These are phyloP conservation scores for Papilio helenus DNA, from an alignment of 1,140 invertebrate species.

Conservation along the genomic window DNA sequence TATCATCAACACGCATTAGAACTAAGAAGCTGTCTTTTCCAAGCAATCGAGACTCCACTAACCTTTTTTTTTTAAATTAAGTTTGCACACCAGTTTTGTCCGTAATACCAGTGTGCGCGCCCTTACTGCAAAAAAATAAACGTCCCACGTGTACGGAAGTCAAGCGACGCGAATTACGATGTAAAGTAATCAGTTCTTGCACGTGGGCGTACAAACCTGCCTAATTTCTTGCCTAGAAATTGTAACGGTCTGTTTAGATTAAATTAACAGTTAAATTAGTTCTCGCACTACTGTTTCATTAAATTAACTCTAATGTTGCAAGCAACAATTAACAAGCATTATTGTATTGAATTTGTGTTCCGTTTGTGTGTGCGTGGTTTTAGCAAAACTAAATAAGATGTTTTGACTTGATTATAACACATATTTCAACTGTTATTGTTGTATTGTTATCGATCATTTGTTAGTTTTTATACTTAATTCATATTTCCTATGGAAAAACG, in stretches of 20 bases:
- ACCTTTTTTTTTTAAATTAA: not conserved
- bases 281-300: conserved; percentile 10
- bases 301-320: not conserved
- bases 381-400: too few species aligned
- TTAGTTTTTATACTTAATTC: too few species aligned
- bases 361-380: too few species aligned
- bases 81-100: not conserved
- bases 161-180: not conserved
- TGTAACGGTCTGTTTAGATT: conserved; percentile 14
- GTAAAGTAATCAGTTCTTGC: not conserved
- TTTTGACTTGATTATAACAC: too few species aligned
- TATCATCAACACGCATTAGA: too few species aligned
- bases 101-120: not conserved
- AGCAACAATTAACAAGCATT: not conserved
- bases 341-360: not conserved
- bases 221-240: not conserved
- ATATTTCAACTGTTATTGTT: too few species aligned
- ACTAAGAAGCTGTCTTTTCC: too few species aligned
- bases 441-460: too few species aligned
- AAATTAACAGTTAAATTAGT: not conserved
- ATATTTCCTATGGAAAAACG: not conserved
- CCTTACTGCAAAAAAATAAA: not conserved
- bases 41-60: too few species aligned
- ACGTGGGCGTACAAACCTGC: conserved; percentile 9
- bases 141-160: conserved; percentile 19